Evolutionary conservation across 2,797 vertebrate species (phyloP), one percentile per base, ranked within the genome.

Genomic region (Pelodytes ibericus): DNA sequence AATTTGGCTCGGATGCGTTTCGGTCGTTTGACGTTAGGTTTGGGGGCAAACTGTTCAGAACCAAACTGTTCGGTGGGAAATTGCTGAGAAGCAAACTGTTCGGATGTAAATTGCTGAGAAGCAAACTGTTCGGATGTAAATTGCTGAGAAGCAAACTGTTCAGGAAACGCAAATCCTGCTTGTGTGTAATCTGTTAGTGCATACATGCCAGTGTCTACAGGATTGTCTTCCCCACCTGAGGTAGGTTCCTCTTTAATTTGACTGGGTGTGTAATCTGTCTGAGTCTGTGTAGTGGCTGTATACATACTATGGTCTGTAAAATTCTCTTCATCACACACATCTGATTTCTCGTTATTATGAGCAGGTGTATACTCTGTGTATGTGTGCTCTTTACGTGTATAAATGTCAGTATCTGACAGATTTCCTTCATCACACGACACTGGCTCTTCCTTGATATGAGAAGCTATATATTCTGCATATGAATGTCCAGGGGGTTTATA

Each of bases 401-500:
- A 44, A 9, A 22, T 2, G 18, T 57, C 44, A 9, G 44, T 20
- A 16, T 39, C 60, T 36, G 6, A 4, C 13, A 26, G 59, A 16
- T 24, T 30, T n/a, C 20, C 61, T 58, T 57, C 20, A 4, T 64
- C 31, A 29, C 26, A 22, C 20, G 25, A 36, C 3, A 27, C 25
- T 6, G 41, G 49, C 58, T 74, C 72, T 4, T 66, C 60, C 1
- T 74, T 74, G 10, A 65, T 41, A 2, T 24, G 20, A 13, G 31
- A 22, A 9, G 5, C 8, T 26, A 8, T 13, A 41, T 44, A 41
- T 2, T 59, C 25, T 18, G 22, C 4, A 36, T 36, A n/a, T 18
- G 25, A 18, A 49, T 13, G 22, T n/a, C 15, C 22, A 1, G 58
- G 2, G 51, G 26, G 13, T 16, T 44, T 10, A 44, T 44, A 44